These are phyloP conservation scores for Lipotes vexillifer DNA, from an alignment of 2,113 vertebrate species.

Conservation along the genomic window DNA sequence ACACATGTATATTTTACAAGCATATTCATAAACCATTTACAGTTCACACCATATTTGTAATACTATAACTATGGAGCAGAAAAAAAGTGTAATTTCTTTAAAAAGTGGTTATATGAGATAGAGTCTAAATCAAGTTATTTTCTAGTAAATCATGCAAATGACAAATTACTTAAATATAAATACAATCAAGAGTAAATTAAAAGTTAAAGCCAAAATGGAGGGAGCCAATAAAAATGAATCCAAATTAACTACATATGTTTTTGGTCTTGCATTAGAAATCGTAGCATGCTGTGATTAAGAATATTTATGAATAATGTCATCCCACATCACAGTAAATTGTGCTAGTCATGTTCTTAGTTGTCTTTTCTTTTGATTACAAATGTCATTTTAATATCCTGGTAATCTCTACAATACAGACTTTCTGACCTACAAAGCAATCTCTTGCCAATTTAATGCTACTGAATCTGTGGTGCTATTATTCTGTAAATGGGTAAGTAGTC, in stretches of 20 bases:
- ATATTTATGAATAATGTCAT: background rate
- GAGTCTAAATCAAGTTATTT: background rate
- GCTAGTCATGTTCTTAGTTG: background rate
- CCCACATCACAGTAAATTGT: background rate
- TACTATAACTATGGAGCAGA: background rate
- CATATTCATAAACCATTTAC: background rate
- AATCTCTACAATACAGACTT: background rate
- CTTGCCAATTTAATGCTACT: background rate
- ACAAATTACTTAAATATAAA: background rate
- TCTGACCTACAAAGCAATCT: background rate
- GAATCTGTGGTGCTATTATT: background rate
- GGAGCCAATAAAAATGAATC: background rate
- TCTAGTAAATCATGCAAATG: conserved; percentile 2
- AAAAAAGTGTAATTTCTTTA: background rate
- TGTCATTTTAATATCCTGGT: background rate
- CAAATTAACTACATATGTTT: background rate
- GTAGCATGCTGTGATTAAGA: background rate
- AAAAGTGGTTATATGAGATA: background rate
- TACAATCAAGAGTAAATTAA: conserved; percentile 1
- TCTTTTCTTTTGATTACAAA: background rate
- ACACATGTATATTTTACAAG: background rate
- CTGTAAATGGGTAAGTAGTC: background rate
- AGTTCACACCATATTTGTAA: background rate
- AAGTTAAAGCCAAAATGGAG: background rate
- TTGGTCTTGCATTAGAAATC: background rate